These are phyloP conservation scores for Ciconia boyciana DNA, from an alignment of 2,113 vertebrate species.

Conservation along the genomic window DNA sequence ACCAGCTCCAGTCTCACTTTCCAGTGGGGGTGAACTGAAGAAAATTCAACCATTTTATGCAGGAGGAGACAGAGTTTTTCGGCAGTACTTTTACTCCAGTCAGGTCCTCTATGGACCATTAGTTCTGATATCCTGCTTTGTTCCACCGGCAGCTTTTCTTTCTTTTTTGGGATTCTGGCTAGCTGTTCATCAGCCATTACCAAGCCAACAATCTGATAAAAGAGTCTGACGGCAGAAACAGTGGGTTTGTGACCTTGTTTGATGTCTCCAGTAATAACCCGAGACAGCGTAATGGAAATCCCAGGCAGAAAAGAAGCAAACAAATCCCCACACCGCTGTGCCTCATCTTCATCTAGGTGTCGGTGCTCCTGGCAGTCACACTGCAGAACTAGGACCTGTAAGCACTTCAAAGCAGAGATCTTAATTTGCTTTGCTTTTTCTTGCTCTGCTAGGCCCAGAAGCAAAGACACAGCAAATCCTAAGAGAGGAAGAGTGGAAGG, in stretches of 20 bases:
- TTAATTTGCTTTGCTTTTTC: constrained; percentile 84
- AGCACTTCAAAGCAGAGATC: constrained; percentile 79
- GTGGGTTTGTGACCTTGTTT: constrained; percentile 86
- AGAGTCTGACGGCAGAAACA: constrained; percentile 79
- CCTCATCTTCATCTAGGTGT: constrained; percentile 49
- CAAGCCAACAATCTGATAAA: constrained; percentile 74
- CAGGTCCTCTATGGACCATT: constrained; percentile 76
- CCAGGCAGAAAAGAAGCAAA: constrained; percentile 93
- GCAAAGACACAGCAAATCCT: constrained; percentile 85
- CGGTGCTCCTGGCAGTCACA: constrained; percentile 80
- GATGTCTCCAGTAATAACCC: constrained; percentile 83
- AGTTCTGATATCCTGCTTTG: constrained; percentile 74
- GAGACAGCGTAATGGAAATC: constrained; percentile 77
- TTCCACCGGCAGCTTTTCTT: constrained; percentile 26
- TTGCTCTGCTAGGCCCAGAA: constrained; percentile 82
- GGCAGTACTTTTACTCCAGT: constrained; percentile 82
- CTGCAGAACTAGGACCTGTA: constrained; percentile 81
- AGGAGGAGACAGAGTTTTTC: constrained; percentile 79
- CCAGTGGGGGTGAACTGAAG: constrained; percentile 88
- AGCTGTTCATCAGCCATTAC: constrained; percentile 88
- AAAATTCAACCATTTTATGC: constrained; percentile 79
- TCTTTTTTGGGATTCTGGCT: constrained; percentile 13
- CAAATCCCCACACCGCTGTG: constrained; percentile 69
- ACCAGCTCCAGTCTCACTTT: constrained; percentile 84
- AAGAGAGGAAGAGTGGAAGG: constrained; percentile 82